Conservation (phyloP, 35 echinoderm and acorn worm species). For the Anneissia japonica region DNA sequence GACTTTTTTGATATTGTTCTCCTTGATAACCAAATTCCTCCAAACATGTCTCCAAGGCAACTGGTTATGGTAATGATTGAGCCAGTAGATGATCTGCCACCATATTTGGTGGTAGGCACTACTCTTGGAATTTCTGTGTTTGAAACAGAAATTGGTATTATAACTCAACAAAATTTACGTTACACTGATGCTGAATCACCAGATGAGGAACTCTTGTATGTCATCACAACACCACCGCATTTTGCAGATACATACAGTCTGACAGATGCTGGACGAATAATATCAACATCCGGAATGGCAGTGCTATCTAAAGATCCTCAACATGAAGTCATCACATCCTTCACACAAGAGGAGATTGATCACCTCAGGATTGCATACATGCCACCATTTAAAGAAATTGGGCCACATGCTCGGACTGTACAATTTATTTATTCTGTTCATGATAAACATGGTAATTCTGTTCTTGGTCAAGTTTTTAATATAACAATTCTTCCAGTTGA, state of each 20-base stretch:
- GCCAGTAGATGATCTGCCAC: constrained; percentile 76
- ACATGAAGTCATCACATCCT: constrained; percentile 36
- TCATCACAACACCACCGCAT: constrained; percentile 82
- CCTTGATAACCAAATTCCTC: constrained; percentile 73
- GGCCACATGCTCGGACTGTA: constrained; percentile 36
- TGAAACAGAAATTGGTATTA: constrained; percentile 72
- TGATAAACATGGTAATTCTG: constrained; percentile 76
- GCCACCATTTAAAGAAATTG: constrained; percentile 86
- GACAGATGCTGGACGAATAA: constrained; percentile 65
- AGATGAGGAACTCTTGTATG: constrained; percentile 59
- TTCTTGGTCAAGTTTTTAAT: constrained; percentile 66
- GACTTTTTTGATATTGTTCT: constrained; percentile 78
- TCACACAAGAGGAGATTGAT: constrained; percentile 69
- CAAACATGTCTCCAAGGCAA: constrained; percentile 68
- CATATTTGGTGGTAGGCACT: constrained; percentile 24
- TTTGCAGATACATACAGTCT: constrained; percentile 66
- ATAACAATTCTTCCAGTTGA: constrained; percentile 77
- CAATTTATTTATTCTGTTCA: constrained; percentile 81
- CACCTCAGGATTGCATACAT: constrained; percentile 77
- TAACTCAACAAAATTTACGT: constrained; percentile 64
- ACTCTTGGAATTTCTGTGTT: constrained; percentile 39
- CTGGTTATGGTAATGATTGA: constrained; percentile 49
- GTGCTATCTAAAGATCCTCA: constrained; percentile 70
- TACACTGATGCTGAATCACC: constrained; percentile 68
- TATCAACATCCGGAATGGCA: constrained; percentile 52